Conservation (phyloP, 1,140 invertebrate genomes). For the Streblospio benedicti region DNA sequence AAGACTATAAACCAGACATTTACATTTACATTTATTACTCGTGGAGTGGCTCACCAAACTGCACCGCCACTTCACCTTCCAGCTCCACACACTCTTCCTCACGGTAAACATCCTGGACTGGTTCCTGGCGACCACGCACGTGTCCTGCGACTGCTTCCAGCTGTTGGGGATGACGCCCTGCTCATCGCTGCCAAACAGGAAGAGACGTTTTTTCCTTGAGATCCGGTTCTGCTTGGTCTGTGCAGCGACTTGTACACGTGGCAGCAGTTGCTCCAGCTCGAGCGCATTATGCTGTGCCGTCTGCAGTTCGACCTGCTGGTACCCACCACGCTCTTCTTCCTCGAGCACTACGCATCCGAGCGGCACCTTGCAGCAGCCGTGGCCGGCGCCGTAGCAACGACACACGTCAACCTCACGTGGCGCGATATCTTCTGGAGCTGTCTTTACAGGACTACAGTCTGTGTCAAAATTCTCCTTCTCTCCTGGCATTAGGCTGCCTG, state of each 20-base stretch:
- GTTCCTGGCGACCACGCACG: not conserved
- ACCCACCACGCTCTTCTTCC: not conserved
- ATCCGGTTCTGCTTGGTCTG: not conserved
- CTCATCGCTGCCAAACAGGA: not conserved
- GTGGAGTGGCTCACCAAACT: not conserved
- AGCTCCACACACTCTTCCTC: not conserved
- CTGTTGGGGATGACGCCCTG: not conserved
- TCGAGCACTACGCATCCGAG: not conserved
- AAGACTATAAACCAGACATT: too few species aligned
- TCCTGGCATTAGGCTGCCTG: not conserved
- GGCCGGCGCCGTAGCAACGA: not conserved
- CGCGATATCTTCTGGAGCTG: not conserved
- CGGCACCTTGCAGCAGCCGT: not conserved
- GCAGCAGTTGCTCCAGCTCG: not conserved
- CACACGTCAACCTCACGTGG: not conserved
- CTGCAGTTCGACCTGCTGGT: not conserved
- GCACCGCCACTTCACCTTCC: not conserved
- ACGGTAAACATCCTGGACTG: not conserved
- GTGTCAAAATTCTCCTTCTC: not conserved
- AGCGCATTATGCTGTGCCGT: not conserved
- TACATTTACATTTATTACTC: too few species aligned
- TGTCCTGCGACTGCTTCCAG: not conserved
- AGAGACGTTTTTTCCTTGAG: not conserved
- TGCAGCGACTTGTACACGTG: not conserved
- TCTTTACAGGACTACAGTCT: not conserved